Evolutionary conservation across 2,113 vertebrate species (phyloP).

Genomic region (Sturnus vulgaris): DNA sequence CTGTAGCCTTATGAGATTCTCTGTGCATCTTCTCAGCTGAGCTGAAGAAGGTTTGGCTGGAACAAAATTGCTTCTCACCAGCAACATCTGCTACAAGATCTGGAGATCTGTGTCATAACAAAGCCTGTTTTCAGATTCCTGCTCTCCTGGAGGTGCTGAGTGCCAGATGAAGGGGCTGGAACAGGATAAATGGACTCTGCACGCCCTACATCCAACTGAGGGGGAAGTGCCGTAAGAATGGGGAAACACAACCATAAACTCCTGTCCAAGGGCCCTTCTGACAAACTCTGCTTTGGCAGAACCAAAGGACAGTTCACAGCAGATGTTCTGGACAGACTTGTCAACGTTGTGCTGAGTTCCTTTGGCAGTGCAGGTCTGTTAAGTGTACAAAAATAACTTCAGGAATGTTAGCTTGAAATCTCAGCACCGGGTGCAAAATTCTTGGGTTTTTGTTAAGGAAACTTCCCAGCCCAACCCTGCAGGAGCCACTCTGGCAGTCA

Average conservation of each 20-base stretch:
- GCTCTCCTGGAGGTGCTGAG: constrained; percentile 30
- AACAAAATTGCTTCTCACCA: constrained; percentile 48
- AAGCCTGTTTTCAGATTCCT: constrained; percentile 40
- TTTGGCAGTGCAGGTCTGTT: not conserved
- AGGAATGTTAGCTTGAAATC: not conserved
- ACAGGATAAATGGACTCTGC: constrained; percentile 32
- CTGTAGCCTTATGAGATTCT: constrained; percentile 46
- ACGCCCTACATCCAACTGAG: not conserved
- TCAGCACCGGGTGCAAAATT: not conserved
- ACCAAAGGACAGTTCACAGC: not conserved
- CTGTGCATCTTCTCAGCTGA: constrained; percentile 16
- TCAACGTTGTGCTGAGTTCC: not conserved
- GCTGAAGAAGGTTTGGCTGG: constrained; percentile 49
- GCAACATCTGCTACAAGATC: constrained; percentile 60
- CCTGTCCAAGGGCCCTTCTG: not conserved
- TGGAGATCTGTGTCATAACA: constrained; percentile 62
- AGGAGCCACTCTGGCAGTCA: not conserved
- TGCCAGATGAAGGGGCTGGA: constrained; percentile 51
- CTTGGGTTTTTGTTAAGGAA: not conserved
- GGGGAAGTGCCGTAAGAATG: not conserved
- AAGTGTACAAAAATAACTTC: not conserved
- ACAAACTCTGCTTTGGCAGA: not conserved
- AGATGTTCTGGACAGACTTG: constrained; percentile 20
- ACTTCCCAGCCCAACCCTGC: fast-evolving
- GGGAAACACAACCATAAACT: not conserved